Evolutionary conservation across 2,797 vertebrate species (phyloP).

Genomic region (Mus spretus): DNA sequence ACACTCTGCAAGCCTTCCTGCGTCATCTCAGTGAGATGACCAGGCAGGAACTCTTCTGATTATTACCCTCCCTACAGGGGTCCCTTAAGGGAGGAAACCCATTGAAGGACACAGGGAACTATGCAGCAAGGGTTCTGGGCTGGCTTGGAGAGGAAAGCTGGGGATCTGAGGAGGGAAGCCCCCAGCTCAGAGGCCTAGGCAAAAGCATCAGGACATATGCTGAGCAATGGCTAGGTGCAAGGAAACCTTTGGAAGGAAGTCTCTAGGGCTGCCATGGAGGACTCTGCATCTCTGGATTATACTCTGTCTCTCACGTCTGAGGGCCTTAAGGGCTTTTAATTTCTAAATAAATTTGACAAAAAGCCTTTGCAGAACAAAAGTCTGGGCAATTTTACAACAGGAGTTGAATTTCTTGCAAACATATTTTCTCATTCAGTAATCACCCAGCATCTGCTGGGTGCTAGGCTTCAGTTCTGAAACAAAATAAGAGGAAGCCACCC

Average conservation of each 20-base stretch:
- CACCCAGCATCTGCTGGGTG: neutral
- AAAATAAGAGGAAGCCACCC: neutral
- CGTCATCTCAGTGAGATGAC: neutral
- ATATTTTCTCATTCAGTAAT: neutral
- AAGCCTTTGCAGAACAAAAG: neutral
- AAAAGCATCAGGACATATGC: neutral
- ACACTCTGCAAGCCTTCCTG: neutral
- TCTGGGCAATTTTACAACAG: neutral
- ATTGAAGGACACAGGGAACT: too few relatives aligned
- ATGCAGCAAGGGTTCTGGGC: too few relatives aligned
- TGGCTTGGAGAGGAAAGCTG: neutral
- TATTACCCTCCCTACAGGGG: neutral
- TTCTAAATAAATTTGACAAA: neutral
- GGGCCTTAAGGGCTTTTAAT: neutral
- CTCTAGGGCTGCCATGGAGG: neutral
- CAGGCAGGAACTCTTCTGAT: neutral
- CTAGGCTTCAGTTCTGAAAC: neutral
- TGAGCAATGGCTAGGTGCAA: neutral
- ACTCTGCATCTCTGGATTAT: neutral
- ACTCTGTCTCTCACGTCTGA: neutral
- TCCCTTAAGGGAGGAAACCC: neutral
- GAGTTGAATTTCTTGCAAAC: neutral
- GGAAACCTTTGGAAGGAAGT: neutral
- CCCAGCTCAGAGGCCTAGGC: neutral
- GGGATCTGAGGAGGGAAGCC: fast-evolving